Evolutionary conservation across 2,113 vertebrate species (phyloP).

Genomic region (Podarcis muralis): DNA sequence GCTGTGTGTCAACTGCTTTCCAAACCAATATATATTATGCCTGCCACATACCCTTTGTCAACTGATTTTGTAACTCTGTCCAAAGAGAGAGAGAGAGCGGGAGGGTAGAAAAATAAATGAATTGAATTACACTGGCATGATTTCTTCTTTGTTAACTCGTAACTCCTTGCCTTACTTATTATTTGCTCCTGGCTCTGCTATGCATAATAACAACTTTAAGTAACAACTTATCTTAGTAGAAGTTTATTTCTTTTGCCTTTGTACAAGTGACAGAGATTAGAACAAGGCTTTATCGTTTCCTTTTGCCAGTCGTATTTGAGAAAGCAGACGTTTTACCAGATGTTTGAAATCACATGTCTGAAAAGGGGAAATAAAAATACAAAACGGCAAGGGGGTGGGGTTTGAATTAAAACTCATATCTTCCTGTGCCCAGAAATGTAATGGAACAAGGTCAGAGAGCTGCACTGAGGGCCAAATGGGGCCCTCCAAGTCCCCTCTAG

Average conservation of each 20-base stretch:
- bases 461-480: too few relatives aligned
- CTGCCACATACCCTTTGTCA: slow-evolving; percentile 34
- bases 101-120: slow-evolving; percentile 6
- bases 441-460: too few relatives aligned
- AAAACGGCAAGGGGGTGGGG: neutral
- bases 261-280: slow-evolving; percentile 37
- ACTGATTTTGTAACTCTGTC: slow-evolving; percentile 58
- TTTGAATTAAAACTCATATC: neutral
- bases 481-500: too few relatives aligned
- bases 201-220: slow-evolving; percentile 39
- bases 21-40: slow-evolving; percentile 29
- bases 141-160: neutral
- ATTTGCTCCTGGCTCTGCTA: slow-evolving; percentile 13
- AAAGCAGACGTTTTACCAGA: neutral
- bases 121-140: slow-evolving; percentile 36
- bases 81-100: slow-evolving; percentile 27
- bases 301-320: neutral
- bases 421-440: too few relatives aligned
- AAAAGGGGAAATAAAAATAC: neutral
- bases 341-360: neutral
- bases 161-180: slow-evolving; percentile 26
- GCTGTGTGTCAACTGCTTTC: slow-evolving; percentile 40
- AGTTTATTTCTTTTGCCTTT: neutral
- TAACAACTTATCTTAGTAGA: slow-evolving; percentile 26
- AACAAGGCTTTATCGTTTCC: slow-evolving; percentile 43